Evolutionary conservation across 1,140 invertebrate species (phyloP).

Genomic region (Drosophila lini): DNA sequence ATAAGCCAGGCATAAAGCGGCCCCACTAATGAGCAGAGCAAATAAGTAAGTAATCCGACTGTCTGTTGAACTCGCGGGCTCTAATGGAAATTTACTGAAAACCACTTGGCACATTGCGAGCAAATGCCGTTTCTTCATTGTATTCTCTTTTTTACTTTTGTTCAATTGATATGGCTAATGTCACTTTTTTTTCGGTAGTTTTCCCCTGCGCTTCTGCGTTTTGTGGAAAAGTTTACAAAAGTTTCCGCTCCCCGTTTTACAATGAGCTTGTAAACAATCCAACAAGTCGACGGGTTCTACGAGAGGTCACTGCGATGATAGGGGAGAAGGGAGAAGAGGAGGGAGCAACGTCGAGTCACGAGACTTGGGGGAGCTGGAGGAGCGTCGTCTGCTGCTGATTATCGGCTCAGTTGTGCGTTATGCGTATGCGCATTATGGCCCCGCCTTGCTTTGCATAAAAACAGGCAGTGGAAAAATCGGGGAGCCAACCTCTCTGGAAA

Average conservation of each 20-base stretch:
- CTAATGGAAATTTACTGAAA: constrained; percentile 71
- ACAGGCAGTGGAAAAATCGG: constrained; percentile 27
- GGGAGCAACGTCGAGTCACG: constrained; percentile 30
- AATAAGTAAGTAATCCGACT: constrained; percentile 46
- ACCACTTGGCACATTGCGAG: constrained; percentile 64
- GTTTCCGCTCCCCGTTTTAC: constrained; percentile 61
- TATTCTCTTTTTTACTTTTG: constrained; percentile 3
- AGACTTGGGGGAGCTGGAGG: constrained; percentile 44
- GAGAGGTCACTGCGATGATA: constrained; percentile 55
- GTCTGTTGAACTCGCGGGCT: constrained; percentile 32
- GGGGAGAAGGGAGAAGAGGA: neutral
- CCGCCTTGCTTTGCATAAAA: constrained; percentile 29
- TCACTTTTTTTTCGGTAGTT: constrained; percentile 39
- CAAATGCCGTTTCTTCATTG: constrained; percentile 19
- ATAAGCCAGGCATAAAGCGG: constrained; percentile 32
- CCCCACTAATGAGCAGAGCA: constrained; percentile 64
- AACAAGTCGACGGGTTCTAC: constrained; percentile 57
- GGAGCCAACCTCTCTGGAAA: constrained; percentile 28
- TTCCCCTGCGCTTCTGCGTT: constrained; percentile 48
- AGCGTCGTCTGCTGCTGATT: constrained; percentile 28
- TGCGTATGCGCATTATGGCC: constrained; percentile 14
- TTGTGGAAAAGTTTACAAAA: constrained; percentile 71
- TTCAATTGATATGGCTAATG: constrained; percentile 33
- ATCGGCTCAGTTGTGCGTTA: constrained; percentile 36
- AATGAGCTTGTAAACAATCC: constrained; percentile 66